phyloP scores from a whole-genome alignment of 2,113 vertebrate genomes.

The Dascyllus trimaculatus region DNA sequence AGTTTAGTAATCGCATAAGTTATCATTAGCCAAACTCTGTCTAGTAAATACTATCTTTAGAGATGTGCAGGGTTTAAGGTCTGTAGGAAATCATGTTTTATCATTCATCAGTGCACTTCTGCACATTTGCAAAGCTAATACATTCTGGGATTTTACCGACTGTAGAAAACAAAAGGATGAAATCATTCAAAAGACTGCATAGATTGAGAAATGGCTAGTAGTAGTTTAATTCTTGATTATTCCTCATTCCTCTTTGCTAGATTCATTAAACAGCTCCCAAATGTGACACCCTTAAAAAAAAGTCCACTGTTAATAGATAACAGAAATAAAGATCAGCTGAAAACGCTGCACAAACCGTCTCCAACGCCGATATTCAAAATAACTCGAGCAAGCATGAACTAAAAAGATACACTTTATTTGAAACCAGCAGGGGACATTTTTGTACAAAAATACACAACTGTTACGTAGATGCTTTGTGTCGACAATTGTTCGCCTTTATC shows the following conservation, averaged over 20 bases:
- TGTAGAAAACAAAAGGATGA: no score
- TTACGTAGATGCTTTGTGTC: conserved; percentile 65
- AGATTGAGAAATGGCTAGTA: background rate
- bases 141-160: background rate
- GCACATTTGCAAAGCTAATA: background rate
- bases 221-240: background rate
- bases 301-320: no score
- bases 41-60: no score
- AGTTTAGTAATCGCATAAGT: no score
- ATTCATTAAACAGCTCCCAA: background rate
- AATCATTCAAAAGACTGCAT: background rate
- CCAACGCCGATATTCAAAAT: conserved; percentile 12
- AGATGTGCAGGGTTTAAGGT: no score
- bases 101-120: no score
- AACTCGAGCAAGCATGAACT: conserved; percentile 71
- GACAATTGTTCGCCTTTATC: conserved; percentile 65
- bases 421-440: conserved; percentile 77
- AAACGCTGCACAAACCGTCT: background rate
- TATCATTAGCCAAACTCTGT: no score
- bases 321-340: background rate
- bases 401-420: conserved; percentile 86
- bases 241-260: background rate
- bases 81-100: no score
- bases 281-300: no score
- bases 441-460: conserved; percentile 85